Conservation (phyloP, 2,113 vertebrate species). For the Cepphus grylle region DNA sequence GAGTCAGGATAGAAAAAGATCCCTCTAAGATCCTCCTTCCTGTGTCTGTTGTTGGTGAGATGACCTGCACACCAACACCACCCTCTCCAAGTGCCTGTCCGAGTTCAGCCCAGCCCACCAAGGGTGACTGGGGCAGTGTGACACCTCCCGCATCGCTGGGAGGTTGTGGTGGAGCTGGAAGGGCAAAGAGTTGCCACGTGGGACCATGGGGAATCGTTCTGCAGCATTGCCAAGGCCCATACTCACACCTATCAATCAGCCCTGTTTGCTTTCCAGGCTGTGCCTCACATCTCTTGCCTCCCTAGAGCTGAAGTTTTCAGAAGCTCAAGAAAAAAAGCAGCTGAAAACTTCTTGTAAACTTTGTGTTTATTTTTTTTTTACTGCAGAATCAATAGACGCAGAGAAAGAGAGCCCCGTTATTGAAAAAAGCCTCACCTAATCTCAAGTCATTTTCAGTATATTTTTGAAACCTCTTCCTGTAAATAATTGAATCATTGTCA, state of each 20-base stretch:
- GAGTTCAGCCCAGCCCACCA: not conserved
- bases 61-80: not conserved
- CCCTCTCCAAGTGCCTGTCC: not conserved
- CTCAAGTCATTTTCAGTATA: not conserved
- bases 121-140: not conserved
- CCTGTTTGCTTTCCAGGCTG: not conserved
- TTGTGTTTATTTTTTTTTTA: not conserved
- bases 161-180: not conserved
- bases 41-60: not conserved
- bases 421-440: not conserved
- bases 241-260: not conserved
- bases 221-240: not conserved
- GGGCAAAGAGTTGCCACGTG: not conserved
- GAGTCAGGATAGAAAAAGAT: not conserved
- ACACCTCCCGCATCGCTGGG: not conserved
- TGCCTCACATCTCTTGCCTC: not conserved
- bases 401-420: not conserved
- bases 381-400: not conserved
- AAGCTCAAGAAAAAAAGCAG: not conserved
- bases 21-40: not conserved
- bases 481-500: not conserved
- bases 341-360: not conserved
- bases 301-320: not conserved
- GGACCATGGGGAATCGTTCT: accelerated
- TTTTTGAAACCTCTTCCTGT: not conserved